Evolutionary conservation across 2,113 vertebrate species (phyloP).

Genomic region (Tretioscincus oriximinensis): DNA sequence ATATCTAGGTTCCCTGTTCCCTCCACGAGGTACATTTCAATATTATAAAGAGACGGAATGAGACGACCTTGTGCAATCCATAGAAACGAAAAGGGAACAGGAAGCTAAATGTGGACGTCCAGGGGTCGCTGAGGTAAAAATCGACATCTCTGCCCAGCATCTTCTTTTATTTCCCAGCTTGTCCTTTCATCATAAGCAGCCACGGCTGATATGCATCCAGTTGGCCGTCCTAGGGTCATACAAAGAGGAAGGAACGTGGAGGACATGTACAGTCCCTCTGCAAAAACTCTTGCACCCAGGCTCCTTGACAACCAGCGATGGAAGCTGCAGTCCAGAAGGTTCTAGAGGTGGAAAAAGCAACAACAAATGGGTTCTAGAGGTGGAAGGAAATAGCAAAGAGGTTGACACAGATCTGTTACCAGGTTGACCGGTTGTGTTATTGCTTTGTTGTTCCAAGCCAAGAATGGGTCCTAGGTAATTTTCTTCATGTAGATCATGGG

Average conservation of each 20-base stretch:
- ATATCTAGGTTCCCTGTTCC: constrained; percentile 41
- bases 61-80: constrained; percentile 58
- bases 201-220: accelerated
- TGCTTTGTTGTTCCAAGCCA: no score
- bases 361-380: no score
- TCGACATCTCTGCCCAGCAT: constrained; percentile 47
- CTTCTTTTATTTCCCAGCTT: background rate
- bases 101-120: background rate
- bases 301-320: constrained; percentile 78
- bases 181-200: background rate
- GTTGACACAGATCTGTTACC: background rate
- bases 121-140: constrained; percentile 46
- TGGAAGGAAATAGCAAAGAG: background rate
- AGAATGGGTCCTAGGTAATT: no score
- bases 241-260: constrained; percentile 76
- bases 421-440: background rate
- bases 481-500: no score
- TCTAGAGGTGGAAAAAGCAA: constrained; percentile 59
- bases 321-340: constrained; percentile 82
- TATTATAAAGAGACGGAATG: constrained; percentile 21
- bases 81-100: constrained; percentile 13
- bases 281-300: constrained; percentile 78
- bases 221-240: constrained; percentile 56
- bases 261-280: constrained; percentile 77
- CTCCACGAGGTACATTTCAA: constrained; percentile 59